Conservation (phyloP, 2,797 vertebrate species). For the Hyperoplus immaculatus region DNA sequence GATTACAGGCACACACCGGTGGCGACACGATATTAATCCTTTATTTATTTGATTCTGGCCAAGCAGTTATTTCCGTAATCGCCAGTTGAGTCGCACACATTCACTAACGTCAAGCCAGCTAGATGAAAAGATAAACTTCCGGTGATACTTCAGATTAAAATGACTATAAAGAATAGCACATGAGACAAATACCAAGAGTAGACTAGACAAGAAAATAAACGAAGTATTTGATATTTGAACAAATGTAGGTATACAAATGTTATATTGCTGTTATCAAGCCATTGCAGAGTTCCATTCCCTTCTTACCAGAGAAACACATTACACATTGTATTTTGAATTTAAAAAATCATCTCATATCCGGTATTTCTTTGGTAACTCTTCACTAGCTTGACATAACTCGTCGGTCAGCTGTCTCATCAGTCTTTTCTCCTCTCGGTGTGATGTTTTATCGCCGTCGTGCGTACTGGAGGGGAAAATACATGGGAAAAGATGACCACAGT, state of each 20-base stretch:
- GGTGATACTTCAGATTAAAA: neutral
- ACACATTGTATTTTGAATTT: slow-evolving; percentile 39
- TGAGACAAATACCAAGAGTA: neutral
- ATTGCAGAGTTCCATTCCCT: rapidly evolving
- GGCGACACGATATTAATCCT: slow-evolving; percentile 72
- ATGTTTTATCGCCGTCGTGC: slow-evolving; percentile 27
- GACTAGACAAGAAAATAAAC: rapidly evolving
- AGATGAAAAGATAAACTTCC: slow-evolving; percentile 2
- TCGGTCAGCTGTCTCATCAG: neutral
- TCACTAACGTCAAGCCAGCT: neutral
- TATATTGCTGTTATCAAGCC: rapidly evolving
- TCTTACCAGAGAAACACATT: neutral
- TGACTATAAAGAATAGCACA: rapidly evolving
- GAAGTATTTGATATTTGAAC: rapidly evolving
- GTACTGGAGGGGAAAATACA: slow-evolving; percentile 32
- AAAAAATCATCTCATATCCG: rapidly evolving
- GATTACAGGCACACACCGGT: slow-evolving; percentile 60
- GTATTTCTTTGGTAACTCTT: rapidly evolving
- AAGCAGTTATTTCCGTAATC: slow-evolving; percentile 63
- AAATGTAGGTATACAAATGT: neutral
- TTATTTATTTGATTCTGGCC: slow-evolving; percentile 81
- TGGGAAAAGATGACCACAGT: neutral
- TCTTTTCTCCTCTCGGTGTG: neutral
- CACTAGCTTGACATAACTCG: neutral
- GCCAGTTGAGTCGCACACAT: slow-evolving; percentile 5